Conservation (phyloP, 2,888 invertebrate species). For the Troides oblongomaculatus region DNA sequence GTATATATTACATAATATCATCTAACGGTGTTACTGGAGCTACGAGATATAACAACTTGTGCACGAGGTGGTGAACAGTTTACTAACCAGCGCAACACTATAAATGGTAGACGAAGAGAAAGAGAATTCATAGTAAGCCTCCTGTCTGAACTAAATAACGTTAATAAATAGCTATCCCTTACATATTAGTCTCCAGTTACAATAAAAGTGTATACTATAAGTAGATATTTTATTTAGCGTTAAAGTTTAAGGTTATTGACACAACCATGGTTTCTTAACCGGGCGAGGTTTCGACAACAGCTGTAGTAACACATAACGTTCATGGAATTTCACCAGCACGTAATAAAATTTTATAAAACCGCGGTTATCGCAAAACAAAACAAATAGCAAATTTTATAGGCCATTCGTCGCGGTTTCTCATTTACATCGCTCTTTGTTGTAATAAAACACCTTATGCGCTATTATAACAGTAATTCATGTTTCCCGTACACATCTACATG, state of each 20-base stretch:
- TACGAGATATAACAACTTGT: too few relatives aligned
- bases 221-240: neutral
- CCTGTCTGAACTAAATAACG: too few relatives aligned
- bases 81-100: too few relatives aligned
- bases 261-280: constrained; percentile 14
- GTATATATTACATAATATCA: too few relatives aligned
- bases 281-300: constrained; percentile 34
- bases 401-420: constrained; percentile 71
- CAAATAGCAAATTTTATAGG: constrained; percentile 74
- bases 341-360: constrained; percentile 73
- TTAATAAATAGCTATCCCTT: neutral
- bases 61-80: too few relatives aligned
- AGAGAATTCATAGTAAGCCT: too few relatives aligned
- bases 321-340: constrained; percentile 52
- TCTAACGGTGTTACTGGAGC: too few relatives aligned
- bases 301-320: constrained; percentile 39
- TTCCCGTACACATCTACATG: neutral
- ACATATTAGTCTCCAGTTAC: neutral
- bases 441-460: constrained; percentile 45
- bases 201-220: neutral
- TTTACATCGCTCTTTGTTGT: constrained; percentile 67
- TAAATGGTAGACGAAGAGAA: too few relatives aligned
- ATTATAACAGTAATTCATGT: constrained; percentile 39
- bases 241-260: constrained; percentile 7
- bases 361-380: constrained; percentile 75